Conservation (phyloP, 2,113 vertebrate genomes). For the Talpa occidentalis region DNA sequence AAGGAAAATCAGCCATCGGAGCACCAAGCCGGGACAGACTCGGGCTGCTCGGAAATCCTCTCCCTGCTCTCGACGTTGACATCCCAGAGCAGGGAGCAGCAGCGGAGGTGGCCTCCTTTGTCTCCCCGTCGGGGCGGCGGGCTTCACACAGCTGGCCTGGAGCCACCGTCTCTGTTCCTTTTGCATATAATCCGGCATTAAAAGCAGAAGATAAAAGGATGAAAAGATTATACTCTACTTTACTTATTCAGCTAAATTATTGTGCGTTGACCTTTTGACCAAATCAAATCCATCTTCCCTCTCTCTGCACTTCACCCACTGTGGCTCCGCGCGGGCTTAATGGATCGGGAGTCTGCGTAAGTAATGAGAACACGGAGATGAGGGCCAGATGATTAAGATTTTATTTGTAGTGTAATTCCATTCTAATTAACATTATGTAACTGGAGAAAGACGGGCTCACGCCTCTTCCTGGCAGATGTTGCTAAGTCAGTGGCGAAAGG, state of each 20-base stretch:
- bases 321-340: slow-evolving; percentile 10
- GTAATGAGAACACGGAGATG: not conserved
- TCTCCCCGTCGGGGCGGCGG: no score
- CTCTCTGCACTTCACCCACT: not conserved
- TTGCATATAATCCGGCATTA: not conserved
- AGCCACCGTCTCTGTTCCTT: not conserved
- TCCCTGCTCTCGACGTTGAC: not conserved
- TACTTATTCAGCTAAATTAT: not conserved
- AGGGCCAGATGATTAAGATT: slow-evolving; percentile 58
- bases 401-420: slow-evolving; percentile 53
- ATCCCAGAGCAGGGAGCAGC: not conserved
- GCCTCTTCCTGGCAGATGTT: slow-evolving; percentile 51
- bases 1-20: not conserved
- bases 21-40: not conserved
- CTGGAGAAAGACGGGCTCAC: slow-evolving; percentile 31
- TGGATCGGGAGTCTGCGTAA: slow-evolving; percentile 1
- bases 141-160: not conserved
- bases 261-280: slow-evolving; percentile 43
- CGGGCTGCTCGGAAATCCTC: not conserved
- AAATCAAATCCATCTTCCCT: not conserved
- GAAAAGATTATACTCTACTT: not conserved
- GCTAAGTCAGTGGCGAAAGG: slow-evolving; percentile 11
- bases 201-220: not conserved
- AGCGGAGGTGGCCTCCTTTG: not conserved
- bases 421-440: slow-evolving; percentile 73